phyloP scores from a whole-genome alignment of 2,797 vertebrate genomes.

The Pristis pectinata region DNA sequence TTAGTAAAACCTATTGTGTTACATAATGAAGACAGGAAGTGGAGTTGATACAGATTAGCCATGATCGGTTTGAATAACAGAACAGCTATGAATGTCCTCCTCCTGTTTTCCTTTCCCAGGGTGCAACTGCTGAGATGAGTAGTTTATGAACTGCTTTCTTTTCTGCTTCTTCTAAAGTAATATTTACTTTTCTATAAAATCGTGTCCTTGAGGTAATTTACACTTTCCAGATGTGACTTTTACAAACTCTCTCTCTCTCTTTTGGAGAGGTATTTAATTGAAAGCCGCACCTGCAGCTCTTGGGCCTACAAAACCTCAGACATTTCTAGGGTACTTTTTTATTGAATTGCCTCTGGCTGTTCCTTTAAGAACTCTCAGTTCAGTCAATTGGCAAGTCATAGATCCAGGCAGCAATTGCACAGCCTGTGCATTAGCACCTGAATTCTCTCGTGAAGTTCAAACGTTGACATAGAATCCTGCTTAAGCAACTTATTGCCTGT shows the following conservation, averaged over 20 bases:
- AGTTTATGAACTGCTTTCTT: neutral
- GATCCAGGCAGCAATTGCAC: no score
- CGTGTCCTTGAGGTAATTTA: neutral
- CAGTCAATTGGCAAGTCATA: no score
- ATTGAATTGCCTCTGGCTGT: neutral
- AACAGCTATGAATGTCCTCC: neutral
- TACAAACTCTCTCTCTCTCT: neutral
- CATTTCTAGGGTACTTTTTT: neutral
- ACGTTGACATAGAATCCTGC: neutral
- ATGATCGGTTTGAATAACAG: neutral
- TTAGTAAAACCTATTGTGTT: neutral
- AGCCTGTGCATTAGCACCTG: neutral
- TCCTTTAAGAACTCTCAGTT: neutral
- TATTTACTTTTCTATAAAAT: neutral
- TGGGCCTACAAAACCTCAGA: neutral
- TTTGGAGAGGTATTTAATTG: neutral
- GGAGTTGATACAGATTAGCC: neutral
- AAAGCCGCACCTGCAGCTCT: neutral
- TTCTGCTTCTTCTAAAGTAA: neutral
- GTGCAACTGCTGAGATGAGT: neutral
- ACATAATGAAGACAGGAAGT: neutral
- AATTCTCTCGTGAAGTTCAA: neutral
- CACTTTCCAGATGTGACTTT: neutral
- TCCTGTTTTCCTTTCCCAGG: no score
- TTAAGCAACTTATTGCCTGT: neutral